phyloP scores from a whole-genome alignment of 2,888 invertebrate genomes.

The Stenoptilia bipunctidactyla region DNA sequence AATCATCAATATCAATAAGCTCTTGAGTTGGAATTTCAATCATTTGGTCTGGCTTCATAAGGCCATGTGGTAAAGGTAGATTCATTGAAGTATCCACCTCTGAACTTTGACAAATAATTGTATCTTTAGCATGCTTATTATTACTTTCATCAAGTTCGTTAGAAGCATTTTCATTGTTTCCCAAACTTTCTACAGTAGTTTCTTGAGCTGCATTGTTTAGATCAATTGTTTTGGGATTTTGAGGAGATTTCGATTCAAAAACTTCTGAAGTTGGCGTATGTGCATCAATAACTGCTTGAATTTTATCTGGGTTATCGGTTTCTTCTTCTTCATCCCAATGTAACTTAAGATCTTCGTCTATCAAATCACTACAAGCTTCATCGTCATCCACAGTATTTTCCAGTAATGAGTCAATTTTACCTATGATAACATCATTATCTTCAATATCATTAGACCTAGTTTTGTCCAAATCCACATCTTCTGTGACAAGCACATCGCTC shows the following conservation, averaged over 20 bases:
- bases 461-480: too few species aligned
- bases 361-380: not conserved
- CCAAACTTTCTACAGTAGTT: too few species aligned
- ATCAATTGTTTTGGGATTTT: not conserved
- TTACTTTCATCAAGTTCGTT: not conserved
- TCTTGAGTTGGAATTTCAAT: slow-evolving; percentile 50
- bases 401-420: too few species aligned
- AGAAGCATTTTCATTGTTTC: not conserved
- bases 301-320: not conserved
- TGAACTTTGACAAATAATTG: too few species aligned
- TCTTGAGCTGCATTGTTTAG: not conserved
- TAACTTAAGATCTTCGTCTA: not conserved
- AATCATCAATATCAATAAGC: slow-evolving; percentile 30
- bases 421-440: too few species aligned
- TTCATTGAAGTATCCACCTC: slow-evolving; percentile 3
- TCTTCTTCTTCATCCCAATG: slow-evolving; percentile 1
- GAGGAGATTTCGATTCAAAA: too few species aligned
- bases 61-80: slow-evolving; percentile 22
- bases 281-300: not conserved
- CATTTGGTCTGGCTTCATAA: slow-evolving; percentile 49
- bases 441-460: too few species aligned
- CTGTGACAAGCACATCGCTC: too few species aligned
- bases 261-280: not conserved
- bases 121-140: not conserved
- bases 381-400: too few species aligned